phyloP scores from a whole-genome alignment of 2,113 vertebrate species.

The Orthonyx spaldingii region DNA sequence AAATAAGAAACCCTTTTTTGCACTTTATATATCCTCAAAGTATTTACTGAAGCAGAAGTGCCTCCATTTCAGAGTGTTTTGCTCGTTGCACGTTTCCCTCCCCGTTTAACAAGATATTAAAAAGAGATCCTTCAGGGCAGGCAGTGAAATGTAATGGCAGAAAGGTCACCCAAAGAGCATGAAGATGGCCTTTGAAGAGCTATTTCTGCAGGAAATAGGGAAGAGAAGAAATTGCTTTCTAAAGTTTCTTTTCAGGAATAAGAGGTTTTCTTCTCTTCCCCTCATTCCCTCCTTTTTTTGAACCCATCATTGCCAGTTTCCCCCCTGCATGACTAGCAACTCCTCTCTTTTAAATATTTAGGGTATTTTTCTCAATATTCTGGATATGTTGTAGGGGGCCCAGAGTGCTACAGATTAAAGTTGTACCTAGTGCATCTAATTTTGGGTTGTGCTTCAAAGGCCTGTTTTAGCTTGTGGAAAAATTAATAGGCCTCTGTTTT shows the following conservation, averaged over 20 bases:
- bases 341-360: neutral
- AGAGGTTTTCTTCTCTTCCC: neutral
- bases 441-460: neutral
- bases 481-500: constrained; percentile 8
- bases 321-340: neutral
- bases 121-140: constrained; percentile 29
- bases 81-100: neutral
- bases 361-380: neutral
- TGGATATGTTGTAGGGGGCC: neutral
- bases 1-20: constrained; percentile 10
- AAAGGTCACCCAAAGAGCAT: constrained; percentile 28
- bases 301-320: neutral
- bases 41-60: constrained; percentile 46
- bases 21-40: constrained; percentile 10
- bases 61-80: constrained; percentile 7
- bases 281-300: neutral
- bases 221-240: neutral
- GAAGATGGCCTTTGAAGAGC: constrained; percentile 21
- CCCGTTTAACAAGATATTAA: constrained; percentile 41
- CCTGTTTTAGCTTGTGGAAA: neutral
- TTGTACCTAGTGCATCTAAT: neutral
- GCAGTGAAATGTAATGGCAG: neutral
- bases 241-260: neutral
- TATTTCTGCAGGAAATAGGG: neutral
- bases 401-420: neutral